Conservation (phyloP, 2,888 invertebrate species). For the Hypercompe scribonia region DNA sequence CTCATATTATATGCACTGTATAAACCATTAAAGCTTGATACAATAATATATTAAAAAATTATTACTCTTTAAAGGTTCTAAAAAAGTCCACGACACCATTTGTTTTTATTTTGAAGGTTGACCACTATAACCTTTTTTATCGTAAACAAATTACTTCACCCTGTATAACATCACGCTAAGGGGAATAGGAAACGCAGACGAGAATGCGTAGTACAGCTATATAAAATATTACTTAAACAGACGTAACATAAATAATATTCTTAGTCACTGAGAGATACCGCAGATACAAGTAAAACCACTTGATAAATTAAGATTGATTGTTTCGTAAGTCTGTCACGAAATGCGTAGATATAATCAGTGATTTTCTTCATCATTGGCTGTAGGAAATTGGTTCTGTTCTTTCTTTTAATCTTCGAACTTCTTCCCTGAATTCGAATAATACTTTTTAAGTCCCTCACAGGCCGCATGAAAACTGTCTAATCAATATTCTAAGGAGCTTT, state of each 20-base stretch:
- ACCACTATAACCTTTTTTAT: too few species aligned
- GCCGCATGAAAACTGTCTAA: slow-evolving; percentile 35
- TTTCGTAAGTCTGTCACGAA: slow-evolving; percentile 13
- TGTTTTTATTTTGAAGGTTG: too few species aligned
- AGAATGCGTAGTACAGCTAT: too few species aligned
- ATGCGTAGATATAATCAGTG: slow-evolving; percentile 16
- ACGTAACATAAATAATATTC: background rate
- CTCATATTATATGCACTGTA: too few species aligned
- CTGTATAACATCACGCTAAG: too few species aligned
- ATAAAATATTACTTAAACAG: background rate
- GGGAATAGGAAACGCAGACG: too few species aligned
- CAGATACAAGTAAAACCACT: background rate
- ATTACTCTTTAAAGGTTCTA: too few species aligned
- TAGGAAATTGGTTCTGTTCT: slow-evolving; percentile 17
- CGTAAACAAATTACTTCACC: too few species aligned
- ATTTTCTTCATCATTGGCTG: slow-evolving; percentile 22
- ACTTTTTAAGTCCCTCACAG: slow-evolving; percentile 25
- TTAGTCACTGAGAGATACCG: background rate
- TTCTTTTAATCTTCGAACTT: slow-evolving; percentile 24
- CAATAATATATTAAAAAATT: too few species aligned
- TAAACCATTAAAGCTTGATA: too few species aligned
- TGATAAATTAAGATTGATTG: slow-evolving; percentile 11
- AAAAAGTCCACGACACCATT: too few species aligned
- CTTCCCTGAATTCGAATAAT: slow-evolving; percentile 20
- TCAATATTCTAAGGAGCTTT: slow-evolving; percentile 55